A percentile compares a stretch with the other conserved stretches of the same genome.
phyloP scores from a whole-genome alignment of 2,113 vertebrate species.

The Anguilla japonica region DNA sequence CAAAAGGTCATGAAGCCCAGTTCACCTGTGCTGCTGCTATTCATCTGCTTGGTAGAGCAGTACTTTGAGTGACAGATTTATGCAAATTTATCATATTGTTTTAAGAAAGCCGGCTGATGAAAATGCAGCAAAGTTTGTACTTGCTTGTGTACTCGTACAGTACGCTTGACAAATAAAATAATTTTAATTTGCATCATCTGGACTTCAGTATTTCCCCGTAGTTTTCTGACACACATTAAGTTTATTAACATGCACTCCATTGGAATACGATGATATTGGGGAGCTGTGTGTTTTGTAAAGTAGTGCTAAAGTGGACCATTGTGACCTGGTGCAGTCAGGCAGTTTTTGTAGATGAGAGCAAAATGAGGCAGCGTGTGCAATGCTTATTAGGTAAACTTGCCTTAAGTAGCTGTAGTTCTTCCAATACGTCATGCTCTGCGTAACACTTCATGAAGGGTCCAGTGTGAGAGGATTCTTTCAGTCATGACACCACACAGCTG shows the following conservation, averaged over 20 bases:
- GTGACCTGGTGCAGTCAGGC: no score
- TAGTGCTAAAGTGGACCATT: background rate
- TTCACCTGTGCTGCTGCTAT: background rate
- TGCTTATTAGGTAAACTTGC: background rate
- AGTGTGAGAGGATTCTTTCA: background rate
- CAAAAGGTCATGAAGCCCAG: background rate
- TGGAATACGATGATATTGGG: background rate
- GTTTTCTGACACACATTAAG: background rate
- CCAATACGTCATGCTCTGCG: background rate
- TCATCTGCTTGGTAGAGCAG: background rate
- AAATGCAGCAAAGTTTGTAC: background rate
- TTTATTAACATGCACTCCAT: background rate
- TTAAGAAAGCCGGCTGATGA: background rate
- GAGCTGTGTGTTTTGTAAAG: no score
- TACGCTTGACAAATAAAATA: background rate
- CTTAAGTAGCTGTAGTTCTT: background rate
- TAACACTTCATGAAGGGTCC: background rate
- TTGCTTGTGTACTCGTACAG: background rate
- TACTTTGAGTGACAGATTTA: background rate
- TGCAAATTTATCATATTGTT: background rate
- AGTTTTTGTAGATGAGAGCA: background rate
- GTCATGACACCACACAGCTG: background rate
- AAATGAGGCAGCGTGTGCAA: background rate
- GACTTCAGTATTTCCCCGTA: background rate
- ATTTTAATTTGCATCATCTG: background rate